A percentile compares a stretch with the other conserved stretches of the same genome.
These are phyloP conservation scores for Apostichopus californicus DNA, from an alignment of 35 echinoderm and acorn worm species.

Conservation along the genomic window DNA sequence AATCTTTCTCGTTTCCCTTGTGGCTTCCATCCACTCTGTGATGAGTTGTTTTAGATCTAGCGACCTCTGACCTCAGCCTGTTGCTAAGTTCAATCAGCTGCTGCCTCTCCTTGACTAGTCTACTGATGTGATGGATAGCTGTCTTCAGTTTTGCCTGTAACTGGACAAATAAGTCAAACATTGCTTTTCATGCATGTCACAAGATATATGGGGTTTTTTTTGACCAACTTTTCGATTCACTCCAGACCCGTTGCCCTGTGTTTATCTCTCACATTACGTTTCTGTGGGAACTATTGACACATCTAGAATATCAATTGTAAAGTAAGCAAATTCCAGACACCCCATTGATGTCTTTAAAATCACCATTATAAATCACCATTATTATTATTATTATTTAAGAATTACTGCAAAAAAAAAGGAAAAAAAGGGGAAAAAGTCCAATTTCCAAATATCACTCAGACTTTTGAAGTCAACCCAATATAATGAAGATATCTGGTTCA, in stretches of 20 bases:
- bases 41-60: conserved; percentile 48
- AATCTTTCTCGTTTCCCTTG: not conserved
- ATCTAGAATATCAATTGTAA: not conserved
- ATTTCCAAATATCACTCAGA: too few relatives aligned
- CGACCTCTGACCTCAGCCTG: conserved; percentile 79
- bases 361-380: not conserved
- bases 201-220: too few relatives aligned
- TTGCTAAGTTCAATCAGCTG: conserved; percentile 93
- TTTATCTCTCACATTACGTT: too few relatives aligned
- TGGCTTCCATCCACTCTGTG: not conserved
- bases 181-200: not conserved
- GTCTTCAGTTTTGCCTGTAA: conserved; percentile 82
- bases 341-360: not conserved
- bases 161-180: conserved; percentile 29
- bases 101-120: conserved; percentile 80
- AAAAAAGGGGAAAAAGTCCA: too few relatives aligned
- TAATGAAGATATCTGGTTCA: too few relatives aligned
- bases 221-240: too few relatives aligned
- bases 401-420: too few relatives aligned
- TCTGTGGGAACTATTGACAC: too few relatives aligned
- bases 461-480: too few relatives aligned
- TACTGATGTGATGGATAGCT: conserved; percentile 82
- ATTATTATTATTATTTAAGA: not conserved
- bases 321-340: not conserved
- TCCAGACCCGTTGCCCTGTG: too few relatives aligned